Conservation (phyloP, 2,888 invertebrate species). For the Sialis lutaria region DNA sequence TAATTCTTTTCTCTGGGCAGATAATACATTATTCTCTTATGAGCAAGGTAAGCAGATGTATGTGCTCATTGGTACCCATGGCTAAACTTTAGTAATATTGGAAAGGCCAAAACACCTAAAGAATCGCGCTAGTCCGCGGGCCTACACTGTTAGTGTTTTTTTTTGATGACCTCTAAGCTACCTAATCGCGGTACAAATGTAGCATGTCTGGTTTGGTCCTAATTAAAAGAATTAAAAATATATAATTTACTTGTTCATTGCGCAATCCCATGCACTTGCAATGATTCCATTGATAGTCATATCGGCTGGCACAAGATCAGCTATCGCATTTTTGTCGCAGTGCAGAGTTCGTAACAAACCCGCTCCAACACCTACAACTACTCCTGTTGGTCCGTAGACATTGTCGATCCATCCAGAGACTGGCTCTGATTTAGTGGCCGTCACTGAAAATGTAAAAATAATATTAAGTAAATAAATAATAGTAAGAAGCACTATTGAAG, state of each 20-base stretch:
- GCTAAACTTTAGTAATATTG: no score
- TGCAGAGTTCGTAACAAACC: conserved; percentile 43
- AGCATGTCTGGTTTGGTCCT: no score
- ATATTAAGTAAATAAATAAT: no score
- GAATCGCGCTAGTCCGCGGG: no score
- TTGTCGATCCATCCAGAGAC: conserved; percentile 48
- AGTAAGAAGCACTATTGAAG: no score
- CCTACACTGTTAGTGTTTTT: no score
- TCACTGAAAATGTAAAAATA: not conserved
- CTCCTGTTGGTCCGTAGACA: conserved; percentile 45
- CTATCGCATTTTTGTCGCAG: conserved; percentile 29
- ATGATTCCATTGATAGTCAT: conserved; percentile 41
- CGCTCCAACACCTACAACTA: conserved; percentile 29
- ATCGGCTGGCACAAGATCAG: conserved; percentile 54
- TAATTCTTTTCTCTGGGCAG: not conserved
- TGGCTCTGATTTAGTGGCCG: not conserved
- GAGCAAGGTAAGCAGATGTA: no score
- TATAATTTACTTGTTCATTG: not conserved
- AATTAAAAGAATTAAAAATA: not conserved
- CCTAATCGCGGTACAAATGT: no score
- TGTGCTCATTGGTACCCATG: no score
- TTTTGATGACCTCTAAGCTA: no score
- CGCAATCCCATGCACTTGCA: conserved; percentile 33
- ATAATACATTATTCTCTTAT: no score
- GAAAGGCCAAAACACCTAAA: no score